Percentiles rank a stretch among this genome's conserved stretches.
phyloP scores from a whole-genome alignment of 1,140 invertebrate species.

The Bombus fervidus region DNA sequence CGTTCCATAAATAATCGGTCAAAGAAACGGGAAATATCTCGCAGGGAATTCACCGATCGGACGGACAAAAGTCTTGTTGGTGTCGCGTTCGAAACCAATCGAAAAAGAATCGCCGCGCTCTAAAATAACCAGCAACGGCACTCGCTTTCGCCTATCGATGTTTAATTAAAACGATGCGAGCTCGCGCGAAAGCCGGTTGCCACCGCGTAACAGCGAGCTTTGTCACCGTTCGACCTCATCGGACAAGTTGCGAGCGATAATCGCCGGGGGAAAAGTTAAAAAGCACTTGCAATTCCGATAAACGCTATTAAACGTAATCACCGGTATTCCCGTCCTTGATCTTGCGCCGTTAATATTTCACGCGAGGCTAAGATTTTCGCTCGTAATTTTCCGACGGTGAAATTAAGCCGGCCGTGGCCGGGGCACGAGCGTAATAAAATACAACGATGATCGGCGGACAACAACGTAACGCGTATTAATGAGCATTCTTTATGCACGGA shows the following conservation, averaged over 20 bases:
- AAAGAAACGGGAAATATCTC: background rate
- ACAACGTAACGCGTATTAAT: constrained; percentile 55
- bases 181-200: too few species aligned
- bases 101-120: too few species aligned
- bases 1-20: constrained; percentile 22
- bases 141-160: too few species aligned
- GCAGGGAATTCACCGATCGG: background rate
- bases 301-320: background rate
- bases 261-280: too few species aligned
- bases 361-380: constrained; percentile 1
- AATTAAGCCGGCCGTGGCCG: background rate
- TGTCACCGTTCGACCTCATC: too few species aligned
- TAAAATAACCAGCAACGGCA: too few species aligned
- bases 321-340: constrained; percentile 54
- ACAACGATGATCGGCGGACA: constrained; percentile 36
- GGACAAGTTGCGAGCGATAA: background rate
- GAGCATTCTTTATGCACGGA: constrained; percentile 54
- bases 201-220: too few species aligned
- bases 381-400: constrained; percentile 21
- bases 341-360: constrained; percentile 21
- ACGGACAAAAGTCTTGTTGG: background rate
- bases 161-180: too few species aligned
- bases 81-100: too few species aligned
- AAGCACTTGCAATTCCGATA: background rate
- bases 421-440: constrained; percentile 33